Evolutionary conservation across 2,888 invertebrate species (phyloP), one percentile per base, ranked within the genome.

Genomic region (Chesias legatella): DNA sequence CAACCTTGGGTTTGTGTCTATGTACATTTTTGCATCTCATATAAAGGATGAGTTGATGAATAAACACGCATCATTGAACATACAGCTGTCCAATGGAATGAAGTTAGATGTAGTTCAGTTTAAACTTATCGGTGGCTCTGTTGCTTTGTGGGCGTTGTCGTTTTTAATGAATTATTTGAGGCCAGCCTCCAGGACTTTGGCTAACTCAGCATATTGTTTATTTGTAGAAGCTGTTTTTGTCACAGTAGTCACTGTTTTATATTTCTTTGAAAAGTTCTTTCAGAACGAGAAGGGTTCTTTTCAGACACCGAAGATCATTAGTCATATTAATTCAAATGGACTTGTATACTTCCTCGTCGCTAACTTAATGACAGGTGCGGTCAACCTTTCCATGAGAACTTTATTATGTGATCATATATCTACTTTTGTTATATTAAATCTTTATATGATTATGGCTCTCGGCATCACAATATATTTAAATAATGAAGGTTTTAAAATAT

Each of bases 291-390:
- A 67, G 25, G 48, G 59, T 6, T 43, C 38, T 28, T 63, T 69
- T 48, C 48, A 64, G 30, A 73, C 88, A 8, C 91, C 94, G 31
- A 65, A 89, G 24, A 88, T 95, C 47, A 88, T 94, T 34, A 90
- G 92, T 53, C 91, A 93, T 9, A 89, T 97, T 17, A 96, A 95
- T 78, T 91, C 90, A 49, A 96, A 96, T 81, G 96, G 95, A 1
- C 79, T 98, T 20, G 67, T 91, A n/a, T 95, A 94, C 73, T 98
- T 98, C 73, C 79, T 98, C 35, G 51, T 94, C 7, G 92, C 94
- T 1, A 98, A 98, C 85, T 53, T 98, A 20, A 67, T 94, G 8
- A 98, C 98, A 0, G 98, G 98, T 6, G 64, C 91, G 1, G 88
- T 97, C 3, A 98, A 98, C 82, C 84, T 96, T 65, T 76, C 83